phyloP scores from a whole-genome alignment of 2,113 vertebrate species.

The Strigops habroptila region DNA sequence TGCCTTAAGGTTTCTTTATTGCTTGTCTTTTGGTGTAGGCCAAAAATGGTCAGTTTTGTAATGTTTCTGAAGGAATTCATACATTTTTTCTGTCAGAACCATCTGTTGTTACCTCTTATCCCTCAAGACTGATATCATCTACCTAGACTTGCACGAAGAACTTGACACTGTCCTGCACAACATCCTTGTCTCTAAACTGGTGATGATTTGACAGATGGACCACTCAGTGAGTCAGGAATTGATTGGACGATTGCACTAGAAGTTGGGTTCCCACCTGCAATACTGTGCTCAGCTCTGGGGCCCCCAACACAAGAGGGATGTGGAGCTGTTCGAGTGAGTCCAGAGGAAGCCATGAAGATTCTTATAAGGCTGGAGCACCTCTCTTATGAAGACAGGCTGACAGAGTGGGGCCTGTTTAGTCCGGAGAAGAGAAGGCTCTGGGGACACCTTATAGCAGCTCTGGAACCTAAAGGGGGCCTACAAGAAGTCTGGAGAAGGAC shows the following conservation, averaged over 20 bases:
- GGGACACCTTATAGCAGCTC: background rate
- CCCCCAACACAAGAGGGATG: background rate
- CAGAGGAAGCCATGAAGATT: background rate
- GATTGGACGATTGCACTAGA: background rate
- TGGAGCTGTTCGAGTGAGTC: background rate
- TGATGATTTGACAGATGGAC: background rate
- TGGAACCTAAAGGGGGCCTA: no score
- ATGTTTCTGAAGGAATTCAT: background rate
- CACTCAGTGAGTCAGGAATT: background rate
- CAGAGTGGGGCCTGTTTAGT: background rate
- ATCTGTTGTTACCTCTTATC: background rate
- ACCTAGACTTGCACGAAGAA: background rate
- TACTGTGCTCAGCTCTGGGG: background rate
- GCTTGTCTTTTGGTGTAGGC: background rate
- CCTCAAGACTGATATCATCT: background rate
- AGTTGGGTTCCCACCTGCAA: background rate
- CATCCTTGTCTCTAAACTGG: background rate
- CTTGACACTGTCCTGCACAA: background rate
- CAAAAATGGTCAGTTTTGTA: background rate
- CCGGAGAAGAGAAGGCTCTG: background rate
- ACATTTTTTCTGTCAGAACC: background rate
- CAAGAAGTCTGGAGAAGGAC: background rate
- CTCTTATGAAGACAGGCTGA: background rate
- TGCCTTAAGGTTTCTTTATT: background rate
- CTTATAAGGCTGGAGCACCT: background rate